Percentiles rank a stretch among this genome's conserved stretches.
Conservation (phyloP, 1,140 invertebrate genomes). For the Trinorchestia longiramus region DNA sequence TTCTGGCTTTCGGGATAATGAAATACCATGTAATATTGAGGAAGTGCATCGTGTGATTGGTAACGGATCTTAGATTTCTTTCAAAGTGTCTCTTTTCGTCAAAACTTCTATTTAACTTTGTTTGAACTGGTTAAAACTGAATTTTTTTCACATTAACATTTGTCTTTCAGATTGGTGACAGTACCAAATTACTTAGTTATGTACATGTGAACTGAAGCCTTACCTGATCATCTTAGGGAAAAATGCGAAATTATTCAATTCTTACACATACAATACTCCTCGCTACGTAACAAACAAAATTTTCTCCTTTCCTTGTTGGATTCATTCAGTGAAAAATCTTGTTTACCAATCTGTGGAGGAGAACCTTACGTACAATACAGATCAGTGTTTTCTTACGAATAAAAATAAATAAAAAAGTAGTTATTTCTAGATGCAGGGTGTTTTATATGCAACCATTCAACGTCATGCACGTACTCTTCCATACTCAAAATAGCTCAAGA, state of each 20-base stretch:
- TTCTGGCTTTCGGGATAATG: not conserved
- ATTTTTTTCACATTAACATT: not conserved
- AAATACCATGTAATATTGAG: not conserved
- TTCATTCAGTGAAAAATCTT: too few relatives aligned
- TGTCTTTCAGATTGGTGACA: not conserved
- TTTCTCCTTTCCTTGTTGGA: too few relatives aligned
- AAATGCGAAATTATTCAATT: not conserved
- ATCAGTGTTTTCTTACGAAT: too few relatives aligned
- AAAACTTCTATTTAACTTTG: not conserved
- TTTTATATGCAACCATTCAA: too few relatives aligned
- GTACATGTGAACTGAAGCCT: not conserved
- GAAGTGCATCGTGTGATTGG: not conserved
- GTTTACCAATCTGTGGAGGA: too few relatives aligned
- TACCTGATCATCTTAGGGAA: not conserved
- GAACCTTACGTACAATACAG: too few relatives aligned
- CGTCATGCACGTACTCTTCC: too few relatives aligned
- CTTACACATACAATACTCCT: not conserved
- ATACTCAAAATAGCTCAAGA: too few relatives aligned
- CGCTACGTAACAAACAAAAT: too few relatives aligned
- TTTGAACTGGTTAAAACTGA: not conserved
- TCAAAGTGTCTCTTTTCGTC: not conserved
- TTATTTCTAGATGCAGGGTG: too few relatives aligned
- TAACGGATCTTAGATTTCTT: not conserved
- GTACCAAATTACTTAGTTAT: not conserved
- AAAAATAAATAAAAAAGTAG: too few relatives aligned